phyloP scores from a whole-genome alignment of 2,113 vertebrate species.

The Thinocorus orbignyianus region DNA sequence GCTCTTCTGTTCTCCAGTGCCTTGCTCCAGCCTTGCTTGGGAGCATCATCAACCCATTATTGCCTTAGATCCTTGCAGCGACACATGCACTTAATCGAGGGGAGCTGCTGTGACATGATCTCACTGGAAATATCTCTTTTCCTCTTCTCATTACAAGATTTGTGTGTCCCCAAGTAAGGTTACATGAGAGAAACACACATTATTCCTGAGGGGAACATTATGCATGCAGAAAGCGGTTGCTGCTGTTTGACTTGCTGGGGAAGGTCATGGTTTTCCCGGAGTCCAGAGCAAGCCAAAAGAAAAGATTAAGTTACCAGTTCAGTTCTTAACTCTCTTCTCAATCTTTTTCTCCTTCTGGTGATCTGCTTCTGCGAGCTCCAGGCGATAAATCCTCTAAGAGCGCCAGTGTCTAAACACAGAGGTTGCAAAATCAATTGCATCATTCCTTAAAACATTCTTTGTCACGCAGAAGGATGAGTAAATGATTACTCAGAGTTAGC shows the following conservation, averaged over 20 bases:
- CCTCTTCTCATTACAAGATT: not conserved
- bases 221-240: not conserved
- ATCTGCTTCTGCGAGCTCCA: not conserved
- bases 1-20: not conserved
- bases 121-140: not conserved
- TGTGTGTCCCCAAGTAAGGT: not conserved
- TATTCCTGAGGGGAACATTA: not conserved
- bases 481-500: slow-evolving; percentile 10
- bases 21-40: not conserved
- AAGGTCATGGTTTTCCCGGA: not conserved
- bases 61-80: not conserved
- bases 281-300: not conserved
- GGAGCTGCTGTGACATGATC: not conserved
- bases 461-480: not conserved
- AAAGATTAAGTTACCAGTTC: not conserved
- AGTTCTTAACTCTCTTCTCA: not conserved
- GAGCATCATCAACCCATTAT: not conserved
- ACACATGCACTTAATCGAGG: not conserved
- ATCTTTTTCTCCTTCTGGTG: not conserved
- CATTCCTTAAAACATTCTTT: not conserved
- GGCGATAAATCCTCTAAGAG: not conserved
- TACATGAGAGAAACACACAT: not conserved
- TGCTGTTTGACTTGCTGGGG: not conserved
- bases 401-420: not conserved
- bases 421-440: not conserved